Conservation (phyloP, 2,888 invertebrate species). For the Aphodius sticticus region DNA sequence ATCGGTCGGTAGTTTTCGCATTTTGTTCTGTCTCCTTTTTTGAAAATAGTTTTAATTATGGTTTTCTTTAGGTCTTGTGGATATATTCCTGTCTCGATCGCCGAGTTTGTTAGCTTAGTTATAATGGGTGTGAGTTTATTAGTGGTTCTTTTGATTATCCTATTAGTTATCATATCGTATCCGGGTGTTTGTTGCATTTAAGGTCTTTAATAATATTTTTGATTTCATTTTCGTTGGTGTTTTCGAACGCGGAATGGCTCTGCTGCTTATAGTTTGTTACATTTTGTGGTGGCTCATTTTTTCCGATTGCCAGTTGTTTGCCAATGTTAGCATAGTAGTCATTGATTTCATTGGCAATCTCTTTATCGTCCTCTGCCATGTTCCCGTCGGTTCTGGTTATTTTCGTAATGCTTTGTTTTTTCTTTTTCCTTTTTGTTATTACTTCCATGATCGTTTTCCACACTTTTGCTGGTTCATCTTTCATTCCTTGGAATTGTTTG, state of each 20-base stretch:
- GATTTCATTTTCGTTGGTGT: neutral
- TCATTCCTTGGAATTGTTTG: neutral
- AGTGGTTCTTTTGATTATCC: neutral
- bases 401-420: neutral
- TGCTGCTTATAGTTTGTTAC: neutral
- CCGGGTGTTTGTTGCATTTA: neutral
- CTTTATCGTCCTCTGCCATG: neutral
- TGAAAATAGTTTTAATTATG: constrained; percentile 15
- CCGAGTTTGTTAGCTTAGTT: neutral
- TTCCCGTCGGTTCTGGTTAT: neutral
- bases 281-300: neutral
- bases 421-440: neutral
- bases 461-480: neutral
- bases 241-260: neutral
- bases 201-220: neutral
- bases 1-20: constrained; percentile 15
- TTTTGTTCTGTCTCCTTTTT: constrained; percentile 24
- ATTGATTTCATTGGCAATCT: neutral
- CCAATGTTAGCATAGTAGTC: neutral
- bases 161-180: neutral
- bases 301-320: neutral
- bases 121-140: neutral
- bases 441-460: neutral
- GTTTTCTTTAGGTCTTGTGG: neutral
- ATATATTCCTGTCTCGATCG: neutral